Evolutionary conservation across 2,113 vertebrate genomes (phyloP).

Genomic region (Urocitellus parryii): DNA sequence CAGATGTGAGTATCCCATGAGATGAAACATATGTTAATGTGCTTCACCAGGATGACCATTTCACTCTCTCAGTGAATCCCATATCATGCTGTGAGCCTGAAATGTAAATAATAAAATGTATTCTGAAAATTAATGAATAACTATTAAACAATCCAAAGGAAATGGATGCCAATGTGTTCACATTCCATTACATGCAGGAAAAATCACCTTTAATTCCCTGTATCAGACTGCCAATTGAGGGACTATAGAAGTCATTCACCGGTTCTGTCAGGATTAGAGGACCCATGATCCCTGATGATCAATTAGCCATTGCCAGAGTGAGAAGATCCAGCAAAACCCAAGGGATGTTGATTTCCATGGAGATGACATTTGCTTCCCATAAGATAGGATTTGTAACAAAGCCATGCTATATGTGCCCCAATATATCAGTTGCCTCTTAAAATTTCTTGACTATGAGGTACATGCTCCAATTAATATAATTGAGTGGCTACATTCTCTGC

Average conservation of each 20-base stretch:
- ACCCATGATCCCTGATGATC: background rate
- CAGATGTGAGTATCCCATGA: background rate
- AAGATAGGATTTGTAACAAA: background rate
- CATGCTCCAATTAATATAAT: background rate
- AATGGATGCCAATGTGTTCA: too few species aligned
- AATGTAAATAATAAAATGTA: background rate
- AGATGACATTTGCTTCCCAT: background rate
- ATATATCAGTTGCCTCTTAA: background rate
- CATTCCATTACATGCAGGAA: background rate
- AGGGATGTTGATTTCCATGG: background rate
- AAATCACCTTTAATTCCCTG: background rate
- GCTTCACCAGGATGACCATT: background rate
- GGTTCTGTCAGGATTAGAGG: background rate
- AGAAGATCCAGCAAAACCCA: background rate
- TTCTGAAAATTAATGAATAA: background rate
- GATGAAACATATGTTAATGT: background rate
- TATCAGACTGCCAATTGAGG: background rate
- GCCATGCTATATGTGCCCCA: background rate
- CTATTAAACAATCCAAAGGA: background rate
- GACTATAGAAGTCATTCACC: background rate
- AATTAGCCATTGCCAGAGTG: background rate
- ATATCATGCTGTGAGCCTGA: background rate
- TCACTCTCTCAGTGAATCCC: background rate
- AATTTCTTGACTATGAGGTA: background rate
- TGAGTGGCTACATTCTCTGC: background rate